Evolutionary conservation across 2,113 vertebrate species (phyloP), one percentile per base, ranked within the genome.

Genomic region (Paradoxurus hermaphroditus): DNA sequence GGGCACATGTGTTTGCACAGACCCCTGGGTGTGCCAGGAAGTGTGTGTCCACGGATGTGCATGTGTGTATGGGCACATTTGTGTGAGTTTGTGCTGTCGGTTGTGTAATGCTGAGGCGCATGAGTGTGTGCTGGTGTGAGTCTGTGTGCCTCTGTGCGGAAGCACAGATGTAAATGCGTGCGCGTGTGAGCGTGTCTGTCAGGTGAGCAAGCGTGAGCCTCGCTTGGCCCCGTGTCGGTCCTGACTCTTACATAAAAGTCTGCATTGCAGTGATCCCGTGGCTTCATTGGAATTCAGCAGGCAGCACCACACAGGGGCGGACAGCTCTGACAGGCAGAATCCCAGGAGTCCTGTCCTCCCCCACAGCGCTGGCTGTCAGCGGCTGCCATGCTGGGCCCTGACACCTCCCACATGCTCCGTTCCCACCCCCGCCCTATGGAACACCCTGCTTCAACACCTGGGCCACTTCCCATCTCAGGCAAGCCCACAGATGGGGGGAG

Each of bases 181-280:
- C 7, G 19, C 2, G 3, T 3, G 78, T 68, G 82, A 73, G 16
- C 3, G 0, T 19, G 39, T 11, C 31, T n/a, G 41, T 9, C 79
- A 18, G 31, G 16, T 0, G 7, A 56, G 36, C 4, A 2, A 14
- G 15, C 0, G 3, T 0, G 21, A 68, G 41, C 36, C 0, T 1
- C 39, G 3, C 15, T 16, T 0, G 41, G 41, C 81, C 31, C 8
- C 0, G 0, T 0, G 34, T 14, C n/a, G 0, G 8, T 0, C 46
- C n/a, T 1, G 87, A 56, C 83, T 23, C 95, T 98, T 98, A 98
- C 97, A 90, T 98, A 98, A 98, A 94, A 89, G 89, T 95, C 98
- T 97, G 98, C 98, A 98, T 79, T 98, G 98, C 98, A 92, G 97
- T 10, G 53, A 13, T 19, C 4, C 59, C 1, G 15, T 6, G 36